phyloP scores from a whole-genome alignment of 2,888 invertebrate species.

The Pammene fasciana region DNA sequence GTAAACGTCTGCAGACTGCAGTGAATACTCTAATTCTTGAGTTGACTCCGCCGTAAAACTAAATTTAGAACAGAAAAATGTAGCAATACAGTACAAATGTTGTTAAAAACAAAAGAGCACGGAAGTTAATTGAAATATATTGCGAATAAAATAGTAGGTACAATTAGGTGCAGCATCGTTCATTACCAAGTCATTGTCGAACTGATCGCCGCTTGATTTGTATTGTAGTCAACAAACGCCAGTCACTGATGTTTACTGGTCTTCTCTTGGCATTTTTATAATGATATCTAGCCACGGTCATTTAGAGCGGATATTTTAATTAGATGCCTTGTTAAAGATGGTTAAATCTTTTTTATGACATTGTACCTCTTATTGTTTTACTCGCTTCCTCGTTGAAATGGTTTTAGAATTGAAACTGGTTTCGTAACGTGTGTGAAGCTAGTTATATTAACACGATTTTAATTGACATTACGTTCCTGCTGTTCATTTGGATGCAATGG shows the following conservation, averaged over 20 bases:
- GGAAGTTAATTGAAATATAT: slow-evolving; percentile 2
- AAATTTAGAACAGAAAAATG: no score
- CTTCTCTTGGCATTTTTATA: slow-evolving; percentile 65
- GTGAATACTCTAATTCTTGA: background rate
- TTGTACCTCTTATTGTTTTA: slow-evolving; percentile 49
- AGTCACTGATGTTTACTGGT: slow-evolving; percentile 61
- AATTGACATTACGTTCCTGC: slow-evolving; percentile 19
- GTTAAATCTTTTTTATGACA: slow-evolving; percentile 63
- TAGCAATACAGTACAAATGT: no score
- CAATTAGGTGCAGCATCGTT: slow-evolving; percentile 29
- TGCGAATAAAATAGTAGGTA: slow-evolving; percentile 14
- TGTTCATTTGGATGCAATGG: slow-evolving; percentile 7
- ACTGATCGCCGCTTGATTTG: slow-evolving; percentile 47
- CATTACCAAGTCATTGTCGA: slow-evolving; percentile 34
- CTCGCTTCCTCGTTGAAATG: slow-evolving; percentile 36
- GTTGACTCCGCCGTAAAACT: no score
- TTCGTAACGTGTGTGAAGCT: slow-evolving; percentile 36
- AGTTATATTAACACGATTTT: slow-evolving; percentile 24
- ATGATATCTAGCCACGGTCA: slow-evolving; percentile 60
- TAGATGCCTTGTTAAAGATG: slow-evolving; percentile 70
- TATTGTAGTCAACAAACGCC: slow-evolving; percentile 45
- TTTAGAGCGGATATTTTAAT: slow-evolving; percentile 70
- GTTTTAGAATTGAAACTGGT: slow-evolving; percentile 32
- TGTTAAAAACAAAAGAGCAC: slow-evolving; percentile 1
- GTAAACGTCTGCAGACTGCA: background rate